Conservation (phyloP, 2,888 invertebrate species). For the Athalia cordata region DNA sequence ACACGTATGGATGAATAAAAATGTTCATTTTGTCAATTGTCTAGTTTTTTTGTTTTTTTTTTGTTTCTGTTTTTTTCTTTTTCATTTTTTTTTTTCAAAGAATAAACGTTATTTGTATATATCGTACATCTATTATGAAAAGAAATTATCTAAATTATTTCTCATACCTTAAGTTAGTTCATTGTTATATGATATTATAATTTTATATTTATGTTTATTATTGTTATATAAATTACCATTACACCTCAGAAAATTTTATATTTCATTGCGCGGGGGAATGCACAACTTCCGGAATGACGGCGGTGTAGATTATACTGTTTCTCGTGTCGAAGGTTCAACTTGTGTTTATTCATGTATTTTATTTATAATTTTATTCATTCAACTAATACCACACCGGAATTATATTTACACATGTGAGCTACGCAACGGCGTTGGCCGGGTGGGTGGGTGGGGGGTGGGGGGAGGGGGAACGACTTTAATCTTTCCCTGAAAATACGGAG, state of each 20-base stretch:
- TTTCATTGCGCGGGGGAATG: background rate
- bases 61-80: background rate
- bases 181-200: slow-evolving; percentile 10
- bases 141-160: slow-evolving; percentile 56
- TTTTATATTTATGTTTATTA: background rate
- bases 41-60: background rate
- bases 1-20: no score
- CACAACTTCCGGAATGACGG: background rate
- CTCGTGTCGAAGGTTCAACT: slow-evolving; percentile 31
- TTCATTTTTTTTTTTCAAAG: slow-evolving; percentile 53
- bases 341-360: background rate
- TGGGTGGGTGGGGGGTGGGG: slow-evolving; percentile 26
- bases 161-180: slow-evolving; percentile 22
- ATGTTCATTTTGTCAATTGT: no score
- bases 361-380: slow-evolving; percentile 50
- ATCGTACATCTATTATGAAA: slow-evolving; percentile 62
- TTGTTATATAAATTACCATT: slow-evolving; percentile 8
- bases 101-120: slow-evolving; percentile 65
- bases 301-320: slow-evolving; percentile 2
- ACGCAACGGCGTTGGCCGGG: slow-evolving; percentile 18
- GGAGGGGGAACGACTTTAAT: slow-evolving; percentile 54
- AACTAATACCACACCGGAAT: slow-evolving; percentile 52
- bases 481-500: slow-evolving; percentile 54
- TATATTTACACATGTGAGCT: slow-evolving; percentile 58
- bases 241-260: no score